These are phyloP conservation scores for Stegana nigrithorax DNA, from an alignment of 2,888 invertebrate genomes.

Conservation along the genomic window DNA sequence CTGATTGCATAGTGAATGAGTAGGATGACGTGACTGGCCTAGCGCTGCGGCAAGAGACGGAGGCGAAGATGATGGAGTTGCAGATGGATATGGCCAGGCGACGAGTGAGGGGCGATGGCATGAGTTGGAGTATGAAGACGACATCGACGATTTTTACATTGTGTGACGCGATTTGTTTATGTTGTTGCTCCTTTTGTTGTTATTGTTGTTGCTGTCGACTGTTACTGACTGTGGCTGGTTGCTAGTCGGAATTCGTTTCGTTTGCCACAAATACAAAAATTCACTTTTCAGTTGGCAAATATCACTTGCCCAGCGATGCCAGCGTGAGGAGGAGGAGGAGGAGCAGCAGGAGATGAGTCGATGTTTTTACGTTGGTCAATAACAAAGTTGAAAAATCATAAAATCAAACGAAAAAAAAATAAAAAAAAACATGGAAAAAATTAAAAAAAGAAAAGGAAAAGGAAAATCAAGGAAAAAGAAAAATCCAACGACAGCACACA, in stretches of 20 bases:
- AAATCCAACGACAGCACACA: slow-evolving; percentile 46
- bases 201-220: not conserved
- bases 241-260: no score
- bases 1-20: slow-evolving; percentile 4
- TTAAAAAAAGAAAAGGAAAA: not conserved
- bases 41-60: not conserved
- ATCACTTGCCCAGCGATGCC: no score
- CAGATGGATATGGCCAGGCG: not conserved
- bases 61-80: not conserved
- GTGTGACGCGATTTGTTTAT: slow-evolving; percentile 13
- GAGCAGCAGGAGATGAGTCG: slow-evolving; percentile 13
- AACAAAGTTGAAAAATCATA: slow-evolving; percentile 19
- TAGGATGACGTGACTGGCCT: not conserved
- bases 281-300: slow-evolving; percentile 8
- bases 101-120: not conserved
- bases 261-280: slow-evolving; percentile 6
- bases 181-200: not conserved
- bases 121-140: not conserved
- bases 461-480: slow-evolving; percentile 51
- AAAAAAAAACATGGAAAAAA: not conserved
- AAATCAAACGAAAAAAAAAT: slow-evolving; percentile 3
- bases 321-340: not conserved
- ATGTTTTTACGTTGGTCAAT: not conserved
- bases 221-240: not conserved
- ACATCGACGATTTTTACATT: slow-evolving; percentile 10